Evolutionary conservation across 2,113 vertebrate genomes (phyloP).

Genomic region (Myotis davidii): DNA sequence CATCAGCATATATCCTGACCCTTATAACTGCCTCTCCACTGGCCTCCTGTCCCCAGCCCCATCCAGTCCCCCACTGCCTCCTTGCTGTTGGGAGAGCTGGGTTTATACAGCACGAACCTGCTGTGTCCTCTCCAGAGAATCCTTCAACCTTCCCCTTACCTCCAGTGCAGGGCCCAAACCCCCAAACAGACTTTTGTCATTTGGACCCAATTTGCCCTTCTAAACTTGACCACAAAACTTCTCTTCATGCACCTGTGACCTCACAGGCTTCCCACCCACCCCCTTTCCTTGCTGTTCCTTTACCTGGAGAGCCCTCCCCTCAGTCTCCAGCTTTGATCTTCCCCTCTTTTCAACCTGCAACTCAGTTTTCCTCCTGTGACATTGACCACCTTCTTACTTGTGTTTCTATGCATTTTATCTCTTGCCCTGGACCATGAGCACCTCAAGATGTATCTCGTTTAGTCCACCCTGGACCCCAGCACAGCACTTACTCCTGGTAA

Average conservation of each 20-base stretch:
- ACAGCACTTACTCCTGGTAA: neutral
- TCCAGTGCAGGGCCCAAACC: neutral
- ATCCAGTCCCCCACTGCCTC: neutral
- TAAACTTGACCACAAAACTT: neutral
- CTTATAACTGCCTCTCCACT: neutral
- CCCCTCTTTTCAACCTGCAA: neutral
- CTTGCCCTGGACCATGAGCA: neutral
- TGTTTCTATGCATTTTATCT: neutral
- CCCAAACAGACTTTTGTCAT: neutral
- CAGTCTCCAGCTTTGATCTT: neutral
- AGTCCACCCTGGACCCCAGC: neutral
- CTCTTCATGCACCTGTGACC: too few relatives aligned
- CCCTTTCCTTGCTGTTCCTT: neutral
- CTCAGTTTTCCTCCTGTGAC: neutral
- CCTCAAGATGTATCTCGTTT: neutral
- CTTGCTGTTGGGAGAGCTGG: neutral
- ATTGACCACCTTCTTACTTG: neutral
- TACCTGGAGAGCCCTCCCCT: neutral
- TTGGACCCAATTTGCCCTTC: neutral
- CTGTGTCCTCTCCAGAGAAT: neutral
- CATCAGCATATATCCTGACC: neutral
- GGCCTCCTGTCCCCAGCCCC: neutral
- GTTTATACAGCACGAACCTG: neutral
- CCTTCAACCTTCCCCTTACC: neutral
- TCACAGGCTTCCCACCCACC: neutral